phyloP scores from a whole-genome alignment of 2,797 vertebrate species.

The Antennarius maculatus region DNA sequence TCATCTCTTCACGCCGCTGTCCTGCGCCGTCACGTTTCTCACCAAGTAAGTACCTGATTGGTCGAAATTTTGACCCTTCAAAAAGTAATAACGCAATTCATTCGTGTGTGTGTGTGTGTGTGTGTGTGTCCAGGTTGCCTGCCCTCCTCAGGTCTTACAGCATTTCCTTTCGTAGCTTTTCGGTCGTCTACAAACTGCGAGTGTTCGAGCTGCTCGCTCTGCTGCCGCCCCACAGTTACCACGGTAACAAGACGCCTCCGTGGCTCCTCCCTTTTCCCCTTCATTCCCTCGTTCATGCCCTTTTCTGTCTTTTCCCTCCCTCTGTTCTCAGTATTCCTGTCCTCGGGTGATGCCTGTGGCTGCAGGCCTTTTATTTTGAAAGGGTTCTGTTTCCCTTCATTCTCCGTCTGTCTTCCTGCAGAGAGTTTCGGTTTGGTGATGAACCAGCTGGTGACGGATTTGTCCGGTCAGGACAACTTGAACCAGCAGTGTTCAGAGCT shows the following conservation, averaged over 20 bases:
- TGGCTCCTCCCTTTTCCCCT: not conserved
- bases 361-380: too few relatives aligned
- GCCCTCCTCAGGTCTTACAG: slow-evolving; percentile 84
- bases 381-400: too few relatives aligned
- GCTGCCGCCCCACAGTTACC: slow-evolving; percentile 87
- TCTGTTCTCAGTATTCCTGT: not conserved
- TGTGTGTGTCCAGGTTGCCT: slow-evolving; percentile 80
- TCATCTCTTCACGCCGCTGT: slow-evolving; percentile 85
- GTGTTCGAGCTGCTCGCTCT: slow-evolving; percentile 90
- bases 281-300: not conserved
- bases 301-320: not conserved
- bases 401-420: slow-evolving; percentile 47
- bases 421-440: slow-evolving; percentile 85
- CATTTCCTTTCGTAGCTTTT: slow-evolving; percentile 80
- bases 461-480: slow-evolving; percentile 85
- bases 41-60: slow-evolving; percentile 83
- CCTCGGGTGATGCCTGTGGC: too few relatives aligned
- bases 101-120: slow-evolving; percentile 10
- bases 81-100: too few relatives aligned
- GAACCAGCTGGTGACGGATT: slow-evolving; percentile 87
- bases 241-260: slow-evolving; percentile 79
- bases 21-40: slow-evolving; percentile 87
- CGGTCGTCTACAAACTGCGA: slow-evolving; percentile 85
- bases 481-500: slow-evolving; percentile 78
- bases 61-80: not conserved